A percentile compares a stretch with the other conserved stretches of the same genome.
phyloP scores from a whole-genome alignment of 2,797 vertebrate genomes.

The Antrozous pallidus region DNA sequence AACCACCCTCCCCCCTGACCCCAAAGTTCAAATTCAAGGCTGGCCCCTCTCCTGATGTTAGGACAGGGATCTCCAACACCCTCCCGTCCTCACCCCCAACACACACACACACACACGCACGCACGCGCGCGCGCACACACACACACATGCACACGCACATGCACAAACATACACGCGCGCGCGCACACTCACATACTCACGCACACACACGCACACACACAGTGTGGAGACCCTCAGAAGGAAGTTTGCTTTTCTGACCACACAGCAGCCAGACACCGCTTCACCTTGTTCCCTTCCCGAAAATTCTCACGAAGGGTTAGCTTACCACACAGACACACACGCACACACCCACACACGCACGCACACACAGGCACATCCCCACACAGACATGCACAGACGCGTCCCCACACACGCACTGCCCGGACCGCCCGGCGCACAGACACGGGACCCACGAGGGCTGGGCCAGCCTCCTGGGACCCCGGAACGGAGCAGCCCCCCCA shows the following conservation, averaged over 20 bases:
- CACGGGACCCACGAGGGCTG: neutral
- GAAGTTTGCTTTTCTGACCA: neutral
- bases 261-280: neutral
- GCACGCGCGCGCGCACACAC: too few relatives aligned
- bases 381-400: neutral
- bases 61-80: neutral
- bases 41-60: neutral
- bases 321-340: neutral
- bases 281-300: neutral
- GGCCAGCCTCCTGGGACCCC: neutral
- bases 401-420: neutral
- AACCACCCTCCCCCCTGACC: neutral
- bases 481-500: neutral
- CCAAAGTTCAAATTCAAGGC: neutral
- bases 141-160: too few relatives aligned
- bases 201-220: neutral
- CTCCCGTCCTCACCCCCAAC: too few relatives aligned
- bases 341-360: neutral
- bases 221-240: too few relatives aligned
- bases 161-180: neutral
- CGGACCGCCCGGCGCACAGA: neutral
- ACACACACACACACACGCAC: too few relatives aligned
- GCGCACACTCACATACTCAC: neutral
- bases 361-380: neutral
- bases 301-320: neutral